phyloP scores from a whole-genome alignment of 1,140 invertebrate species.

The Luehdorfia chinensis region DNA sequence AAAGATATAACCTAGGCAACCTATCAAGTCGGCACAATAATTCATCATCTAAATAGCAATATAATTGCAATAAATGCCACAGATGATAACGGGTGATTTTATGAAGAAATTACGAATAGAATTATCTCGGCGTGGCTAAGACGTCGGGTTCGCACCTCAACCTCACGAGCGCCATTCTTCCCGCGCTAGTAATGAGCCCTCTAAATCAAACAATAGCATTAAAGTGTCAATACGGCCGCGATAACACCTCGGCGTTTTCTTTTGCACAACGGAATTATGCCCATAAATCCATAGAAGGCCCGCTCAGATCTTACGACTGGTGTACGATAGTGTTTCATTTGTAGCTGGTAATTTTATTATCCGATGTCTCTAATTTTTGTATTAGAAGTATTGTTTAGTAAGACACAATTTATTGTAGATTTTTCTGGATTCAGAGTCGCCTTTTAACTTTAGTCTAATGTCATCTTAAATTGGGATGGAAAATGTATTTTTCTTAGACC shows the following conservation, averaged over 20 bases:
- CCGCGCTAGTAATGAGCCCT: constrained; percentile 64
- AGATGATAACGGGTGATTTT: constrained; percentile 14
- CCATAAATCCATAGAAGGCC: constrained; percentile 56
- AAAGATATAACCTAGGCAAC: neutral
- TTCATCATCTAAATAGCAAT: constrained; percentile 13
- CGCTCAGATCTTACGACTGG: constrained; percentile 40
- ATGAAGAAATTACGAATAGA: constrained; percentile 52
- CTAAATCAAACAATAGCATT: constrained; percentile 77
- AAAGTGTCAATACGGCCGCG: constrained; percentile 71
- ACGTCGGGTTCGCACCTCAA: constrained; percentile 37
- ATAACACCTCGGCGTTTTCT: constrained; percentile 72
- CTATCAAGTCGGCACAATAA: neutral
- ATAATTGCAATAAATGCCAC: constrained; percentile 15
- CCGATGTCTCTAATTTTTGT: constrained; percentile 25
- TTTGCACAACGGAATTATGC: constrained; percentile 68
- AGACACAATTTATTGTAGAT: neutral
- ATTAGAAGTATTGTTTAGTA: neutral
- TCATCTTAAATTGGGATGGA: no score
- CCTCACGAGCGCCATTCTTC: constrained; percentile 62
- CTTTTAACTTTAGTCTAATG: no score
- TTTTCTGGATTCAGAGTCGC: no score
- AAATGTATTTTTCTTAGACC: constrained; percentile 10
- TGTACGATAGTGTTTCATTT: constrained; percentile 25
- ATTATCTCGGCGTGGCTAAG: constrained; percentile 36
- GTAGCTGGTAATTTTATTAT: constrained; percentile 24